A percentile compares a stretch with the other conserved stretches of the same genome.
phyloP scores from a whole-genome alignment of 2,113 vertebrate genomes.

The Chaetura pelagica region DNA sequence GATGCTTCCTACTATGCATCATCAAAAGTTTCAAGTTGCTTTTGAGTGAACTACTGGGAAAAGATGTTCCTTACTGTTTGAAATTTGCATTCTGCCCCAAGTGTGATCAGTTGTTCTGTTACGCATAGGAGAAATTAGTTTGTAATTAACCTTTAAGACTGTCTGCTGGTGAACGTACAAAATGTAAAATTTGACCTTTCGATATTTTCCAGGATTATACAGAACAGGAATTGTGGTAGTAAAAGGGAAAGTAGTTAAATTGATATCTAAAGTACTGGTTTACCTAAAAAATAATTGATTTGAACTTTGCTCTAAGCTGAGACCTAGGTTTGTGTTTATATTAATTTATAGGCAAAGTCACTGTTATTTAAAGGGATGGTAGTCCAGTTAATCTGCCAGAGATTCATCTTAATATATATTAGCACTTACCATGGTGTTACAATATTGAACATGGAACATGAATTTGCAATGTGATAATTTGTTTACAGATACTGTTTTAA shows the following conservation, averaged over 20 bases:
- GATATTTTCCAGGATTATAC: not conserved
- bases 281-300: not conserved
- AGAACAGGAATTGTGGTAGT: not conserved
- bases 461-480: not conserved
- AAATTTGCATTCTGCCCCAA: not conserved
- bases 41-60: not conserved
- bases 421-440: not conserved
- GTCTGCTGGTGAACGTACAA: not conserved
- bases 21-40: not conserved
- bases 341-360: not conserved
- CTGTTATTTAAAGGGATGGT: not conserved
- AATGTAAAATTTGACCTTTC: not conserved
- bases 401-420: not conserved
- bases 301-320: not conserved
- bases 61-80: not conserved
- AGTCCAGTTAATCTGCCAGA: not conserved
- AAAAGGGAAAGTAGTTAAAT: not conserved
- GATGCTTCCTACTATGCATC: not conserved
- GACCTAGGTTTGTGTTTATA: not conserved
- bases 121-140: not conserved
- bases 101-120: not conserved
- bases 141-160: slow-evolving; percentile 1
- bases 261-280: not conserved
- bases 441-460: not conserved
- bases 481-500: not conserved